A percentile compares a stretch with the other conserved stretches of the same genome.
Conservation (phyloP, 2,113 vertebrate species). For the Regulus satrapa region DNA sequence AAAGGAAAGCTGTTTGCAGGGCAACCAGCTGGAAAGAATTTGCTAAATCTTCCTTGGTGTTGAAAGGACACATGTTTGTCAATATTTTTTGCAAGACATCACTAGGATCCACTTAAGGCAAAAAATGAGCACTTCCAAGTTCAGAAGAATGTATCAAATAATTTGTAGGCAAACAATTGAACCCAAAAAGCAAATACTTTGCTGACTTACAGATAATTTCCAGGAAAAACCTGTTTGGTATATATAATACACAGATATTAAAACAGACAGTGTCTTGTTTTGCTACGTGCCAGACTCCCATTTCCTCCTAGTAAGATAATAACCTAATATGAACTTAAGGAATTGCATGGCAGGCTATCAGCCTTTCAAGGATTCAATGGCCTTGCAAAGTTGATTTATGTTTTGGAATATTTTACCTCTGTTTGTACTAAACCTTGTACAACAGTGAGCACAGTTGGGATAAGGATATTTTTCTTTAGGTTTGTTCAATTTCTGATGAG, state of each 20-base stretch:
- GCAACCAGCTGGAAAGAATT: neutral
- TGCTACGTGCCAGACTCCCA: neutral
- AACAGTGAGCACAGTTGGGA: neutral
- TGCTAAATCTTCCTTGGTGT: neutral
- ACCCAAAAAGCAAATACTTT: neutral
- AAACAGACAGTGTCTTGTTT: neutral
- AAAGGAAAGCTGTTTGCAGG: neutral
- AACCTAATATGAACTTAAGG: neutral
- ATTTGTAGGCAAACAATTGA: neutral
- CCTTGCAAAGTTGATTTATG: neutral
- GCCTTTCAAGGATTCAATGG: neutral
- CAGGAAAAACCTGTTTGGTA: neutral
- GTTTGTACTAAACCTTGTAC: neutral
- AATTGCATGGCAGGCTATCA: neutral
- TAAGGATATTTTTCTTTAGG: neutral
- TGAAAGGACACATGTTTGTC: rapidly evolving
- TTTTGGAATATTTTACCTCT: neutral
- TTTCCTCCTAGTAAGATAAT: neutral
- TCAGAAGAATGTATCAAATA: neutral
- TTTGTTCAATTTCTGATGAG: neutral
- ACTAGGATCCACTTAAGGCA: neutral
- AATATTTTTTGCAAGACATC: neutral
- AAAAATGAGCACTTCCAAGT: neutral
- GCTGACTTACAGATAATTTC: neutral
- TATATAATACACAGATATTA: neutral